A percentile compares a stretch with the other conserved stretches of the same genome.
phyloP scores from a whole-genome alignment of 2,888 invertebrate genomes.

The Stenotaenia linearis region DNA sequence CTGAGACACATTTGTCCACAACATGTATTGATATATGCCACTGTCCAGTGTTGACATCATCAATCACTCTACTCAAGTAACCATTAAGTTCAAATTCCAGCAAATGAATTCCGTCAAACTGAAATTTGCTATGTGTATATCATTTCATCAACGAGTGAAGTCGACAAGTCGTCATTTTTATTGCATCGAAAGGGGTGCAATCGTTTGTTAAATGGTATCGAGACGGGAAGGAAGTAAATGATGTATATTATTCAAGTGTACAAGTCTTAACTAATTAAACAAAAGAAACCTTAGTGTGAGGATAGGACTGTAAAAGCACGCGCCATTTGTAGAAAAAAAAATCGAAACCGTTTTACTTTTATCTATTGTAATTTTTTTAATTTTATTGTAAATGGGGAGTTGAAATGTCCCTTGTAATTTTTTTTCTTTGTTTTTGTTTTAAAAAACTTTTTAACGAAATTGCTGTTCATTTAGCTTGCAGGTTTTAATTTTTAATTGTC shows the following conservation, averaged over 20 bases:
- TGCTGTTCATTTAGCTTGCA: constrained; percentile 27
- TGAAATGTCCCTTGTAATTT: constrained; percentile 24
- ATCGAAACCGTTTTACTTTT: constrained; percentile 19
- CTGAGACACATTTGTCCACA: not conserved
- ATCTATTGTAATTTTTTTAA: not conserved
- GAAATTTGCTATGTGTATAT: constrained; percentile 15
- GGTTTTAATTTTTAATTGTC: constrained; percentile 32
- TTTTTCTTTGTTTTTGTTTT: constrained; percentile 1
- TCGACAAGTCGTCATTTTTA: constrained; percentile 8
- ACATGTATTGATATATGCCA: not conserved
- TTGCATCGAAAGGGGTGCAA: not conserved
- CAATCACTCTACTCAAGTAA: constrained; percentile 1
- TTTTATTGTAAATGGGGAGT: constrained; percentile 4
- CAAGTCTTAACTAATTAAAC: constrained; percentile 8
- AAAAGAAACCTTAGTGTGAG: constrained; percentile 4
- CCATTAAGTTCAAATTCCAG: constrained; percentile 15
- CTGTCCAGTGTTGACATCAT: not conserved
- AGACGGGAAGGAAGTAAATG: not conserved
- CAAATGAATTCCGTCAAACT: constrained; percentile 26
- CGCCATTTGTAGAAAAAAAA: constrained; percentile 23
- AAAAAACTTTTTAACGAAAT: constrained; percentile 9
- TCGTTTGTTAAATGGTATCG: not conserved
- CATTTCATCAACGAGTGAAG: constrained; percentile 15
- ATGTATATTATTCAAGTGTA: constrained; percentile 24
- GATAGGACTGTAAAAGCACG: constrained; percentile 21